These are phyloP conservation scores for Aethina tumida DNA, from an alignment of 1,140 invertebrate genomes.

Conservation along the genomic window DNA sequence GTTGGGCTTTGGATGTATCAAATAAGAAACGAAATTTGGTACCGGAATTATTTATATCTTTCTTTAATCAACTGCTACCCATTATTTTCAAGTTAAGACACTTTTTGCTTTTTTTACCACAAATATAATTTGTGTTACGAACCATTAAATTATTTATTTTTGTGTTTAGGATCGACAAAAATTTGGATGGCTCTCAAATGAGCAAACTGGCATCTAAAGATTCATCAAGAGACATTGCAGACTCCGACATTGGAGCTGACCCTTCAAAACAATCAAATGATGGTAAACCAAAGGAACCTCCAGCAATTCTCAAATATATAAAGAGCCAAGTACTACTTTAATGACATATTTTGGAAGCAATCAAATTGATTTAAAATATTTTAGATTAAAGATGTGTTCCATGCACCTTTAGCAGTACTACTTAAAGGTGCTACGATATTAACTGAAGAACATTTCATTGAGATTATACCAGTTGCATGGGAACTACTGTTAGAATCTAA, in stretches of 20 bases:
- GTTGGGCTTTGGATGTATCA: no score
- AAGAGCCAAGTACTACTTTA: conserved; percentile 77
- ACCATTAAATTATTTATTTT: no score
- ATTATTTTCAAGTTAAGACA: no score
- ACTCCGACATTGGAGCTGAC: conserved; percentile 31
- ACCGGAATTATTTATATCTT: no score
- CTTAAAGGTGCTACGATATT: conserved; percentile 89
- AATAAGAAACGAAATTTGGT: no score
- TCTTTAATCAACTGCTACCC: no score
- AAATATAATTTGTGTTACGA: no score
- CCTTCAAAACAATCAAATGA: conserved; percentile 29
- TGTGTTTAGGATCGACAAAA: conserved; percentile 42
- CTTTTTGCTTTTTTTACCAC: no score
- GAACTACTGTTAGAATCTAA: conserved; percentile 63
- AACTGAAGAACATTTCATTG: conserved; percentile 76
- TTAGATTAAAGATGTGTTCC: conserved; percentile 75
- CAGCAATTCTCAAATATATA: conserved; percentile 76
- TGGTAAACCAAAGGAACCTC: conserved; percentile 50
- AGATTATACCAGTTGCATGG: conserved; percentile 87
- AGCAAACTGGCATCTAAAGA: conserved; percentile 37
- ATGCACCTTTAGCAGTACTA: conserved; percentile 78
- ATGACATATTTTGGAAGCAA: no score
- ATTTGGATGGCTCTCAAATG: conserved; percentile 40
- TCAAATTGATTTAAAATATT: no score
- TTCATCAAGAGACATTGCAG: conserved; percentile 36